Base-by-base conservation (phyloP, 2,797 vertebrate genomes). In the Chelon auratus region DNA sequence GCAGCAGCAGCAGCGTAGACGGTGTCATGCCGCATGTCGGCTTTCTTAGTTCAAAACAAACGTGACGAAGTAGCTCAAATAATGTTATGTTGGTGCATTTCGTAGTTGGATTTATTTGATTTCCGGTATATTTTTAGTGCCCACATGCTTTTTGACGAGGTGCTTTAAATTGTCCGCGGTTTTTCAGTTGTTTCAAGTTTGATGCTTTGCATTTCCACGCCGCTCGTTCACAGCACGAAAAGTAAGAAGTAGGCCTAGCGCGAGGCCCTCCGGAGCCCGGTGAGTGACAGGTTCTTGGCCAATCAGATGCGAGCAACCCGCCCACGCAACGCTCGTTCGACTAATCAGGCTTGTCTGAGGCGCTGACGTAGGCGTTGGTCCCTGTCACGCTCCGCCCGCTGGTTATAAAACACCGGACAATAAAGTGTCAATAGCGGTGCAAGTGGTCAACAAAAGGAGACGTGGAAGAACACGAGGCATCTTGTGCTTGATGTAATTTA, bases 31-130 rank as follows among this genome's bases (percentile, higher is more conserved):
- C 84, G 92, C 92, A 91, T 93, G 92, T 91, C 84, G 90, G 87
- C 88, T 77, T 82, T 68, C 39, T 54, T 66, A 90, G 72, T 93
- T 93, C 90, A 92, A 93, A 94, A 94, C 90, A 94, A 92, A 92
- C 83, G 84, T 84, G 86, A 89, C 81, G 82, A 84, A 89, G 80
- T 73, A 43, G 61, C n/a, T 36, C 9, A 64, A 48, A 20, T 40
- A 39, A 66, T 36, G 48, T 52, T n/a, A 5, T 24, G 15, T 30
- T 39, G 3, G 24, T 20, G 1, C 24, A 24, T 36, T 9, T 45
- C 1, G 9, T 0, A 0, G 47, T 7, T 1, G 0, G 4, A 2
- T 30, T 33, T 20, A 11, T 47, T n/a, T 15, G 0, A 0, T 24
- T 9, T 0, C 1, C 0, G 11, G 0, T 0, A 10, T 36, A 18